A percentile compares a stretch with the other conserved stretches of the same genome.
Evolutionary conservation across 2,888 invertebrate species (phyloP).

Genomic region (Heliconius charithonia): DNA sequence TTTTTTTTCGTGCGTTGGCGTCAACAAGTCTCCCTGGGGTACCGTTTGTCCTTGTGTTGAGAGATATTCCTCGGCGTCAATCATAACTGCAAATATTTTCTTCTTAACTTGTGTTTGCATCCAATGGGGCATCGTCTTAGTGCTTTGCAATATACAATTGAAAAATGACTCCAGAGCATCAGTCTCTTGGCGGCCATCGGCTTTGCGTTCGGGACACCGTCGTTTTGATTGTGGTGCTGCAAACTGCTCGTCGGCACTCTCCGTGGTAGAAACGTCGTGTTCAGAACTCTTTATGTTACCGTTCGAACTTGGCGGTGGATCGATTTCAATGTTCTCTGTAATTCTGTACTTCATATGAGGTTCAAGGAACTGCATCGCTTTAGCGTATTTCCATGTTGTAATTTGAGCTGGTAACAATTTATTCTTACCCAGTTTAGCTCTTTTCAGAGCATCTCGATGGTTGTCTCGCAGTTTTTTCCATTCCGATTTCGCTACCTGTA

Average conservation of each 20-base stretch:
- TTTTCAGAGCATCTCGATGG: slow-evolving; percentile 73
- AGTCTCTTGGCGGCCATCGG: slow-evolving; percentile 51
- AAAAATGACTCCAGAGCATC: slow-evolving; percentile 75
- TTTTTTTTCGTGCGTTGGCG: slow-evolving; percentile 57
- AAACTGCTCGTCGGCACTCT: slow-evolving; percentile 47
- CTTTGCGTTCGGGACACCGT: slow-evolving; percentile 52
- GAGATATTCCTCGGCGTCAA: slow-evolving; percentile 72
- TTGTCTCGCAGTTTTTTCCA: slow-evolving; percentile 78
- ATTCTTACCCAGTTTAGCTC: slow-evolving; percentile 76
- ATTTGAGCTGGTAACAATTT: slow-evolving; percentile 76
- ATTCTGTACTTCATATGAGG: slow-evolving; percentile 79
- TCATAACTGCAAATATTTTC: slow-evolving; percentile 75
- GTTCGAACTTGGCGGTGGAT: slow-evolving; percentile 52
- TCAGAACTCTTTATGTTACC: slow-evolving; percentile 55
- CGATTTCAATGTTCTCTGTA: slow-evolving; percentile 75
- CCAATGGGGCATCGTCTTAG: slow-evolving; percentile 74
- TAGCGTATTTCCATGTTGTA: slow-evolving; percentile 79
- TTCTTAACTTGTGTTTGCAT: slow-evolving; percentile 80
- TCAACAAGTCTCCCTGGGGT: slow-evolving; percentile 43
- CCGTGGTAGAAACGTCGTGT: slow-evolving; percentile 65
- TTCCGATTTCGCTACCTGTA: slow-evolving; percentile 71
- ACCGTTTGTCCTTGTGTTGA: slow-evolving; percentile 54
- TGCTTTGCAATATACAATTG: slow-evolving; percentile 70
- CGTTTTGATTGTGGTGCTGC: slow-evolving; percentile 53
- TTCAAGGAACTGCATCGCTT: slow-evolving; percentile 77